phyloP scores from a whole-genome alignment of 2,113 vertebrate genomes.

The human (Homo sapiens) region DNA sequence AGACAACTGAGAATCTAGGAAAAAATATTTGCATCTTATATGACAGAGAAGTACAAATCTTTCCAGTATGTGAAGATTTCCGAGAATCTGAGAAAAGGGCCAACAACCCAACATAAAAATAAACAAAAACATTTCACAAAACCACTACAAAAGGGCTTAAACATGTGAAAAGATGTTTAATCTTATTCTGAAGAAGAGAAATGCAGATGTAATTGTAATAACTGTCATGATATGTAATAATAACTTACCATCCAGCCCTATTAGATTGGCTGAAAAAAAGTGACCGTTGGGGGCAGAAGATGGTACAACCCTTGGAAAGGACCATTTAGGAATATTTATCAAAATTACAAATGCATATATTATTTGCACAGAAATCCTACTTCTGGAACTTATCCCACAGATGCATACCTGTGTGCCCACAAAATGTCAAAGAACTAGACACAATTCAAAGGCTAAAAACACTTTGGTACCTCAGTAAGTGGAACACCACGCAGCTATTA shows the following conservation, averaged over 20 bases:
- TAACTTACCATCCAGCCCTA: not conserved
- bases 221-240: no score
- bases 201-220: not conserved
- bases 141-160: not conserved
- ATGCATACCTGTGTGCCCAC: not conserved
- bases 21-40: not conserved
- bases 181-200: not conserved
- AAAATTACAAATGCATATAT: not conserved
- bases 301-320: not conserved
- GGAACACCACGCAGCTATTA: not conserved
- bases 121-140: not conserved
- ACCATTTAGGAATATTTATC: not conserved
- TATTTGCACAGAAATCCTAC: not conserved
- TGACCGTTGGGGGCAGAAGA: not conserved
- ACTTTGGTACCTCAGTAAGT: not conserved
- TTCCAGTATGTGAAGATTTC: not conserved
- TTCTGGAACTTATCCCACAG: not conserved
- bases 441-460: not conserved
- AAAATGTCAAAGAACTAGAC: not conserved
- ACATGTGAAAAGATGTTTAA: not conserved
- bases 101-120: not conserved
- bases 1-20: not conserved
- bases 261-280: not conserved
- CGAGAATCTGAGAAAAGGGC: not conserved
- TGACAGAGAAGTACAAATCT: not conserved